A percentile compares a stretch with the other conserved stretches of the same genome.
Conservation (phyloP, 2,797 vertebrate species). For the Varecia variegata region DNA sequence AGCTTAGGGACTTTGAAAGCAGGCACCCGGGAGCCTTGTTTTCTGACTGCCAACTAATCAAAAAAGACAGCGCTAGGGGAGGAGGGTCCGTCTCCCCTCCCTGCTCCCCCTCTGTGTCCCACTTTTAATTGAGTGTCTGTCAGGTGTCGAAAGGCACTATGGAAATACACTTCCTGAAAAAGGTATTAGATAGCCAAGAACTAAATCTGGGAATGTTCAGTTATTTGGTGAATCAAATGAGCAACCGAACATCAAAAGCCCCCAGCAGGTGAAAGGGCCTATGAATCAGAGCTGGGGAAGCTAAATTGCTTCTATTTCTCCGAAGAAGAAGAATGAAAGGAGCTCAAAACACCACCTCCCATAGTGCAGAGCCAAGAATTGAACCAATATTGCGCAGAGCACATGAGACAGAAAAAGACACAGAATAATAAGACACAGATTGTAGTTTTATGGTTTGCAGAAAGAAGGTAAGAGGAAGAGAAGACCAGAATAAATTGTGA, state of each 20-base stretch:
- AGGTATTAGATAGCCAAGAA: neutral
- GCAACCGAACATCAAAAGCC: slow-evolving; percentile 35
- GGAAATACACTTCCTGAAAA: slow-evolving; percentile 25
- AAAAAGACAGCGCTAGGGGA: neutral
- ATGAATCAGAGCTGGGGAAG: slow-evolving; percentile 38
- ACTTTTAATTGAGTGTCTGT: slow-evolving; percentile 22
- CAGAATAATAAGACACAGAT: neutral
- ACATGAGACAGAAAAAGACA: slow-evolving; percentile 8
- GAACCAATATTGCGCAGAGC: neutral
- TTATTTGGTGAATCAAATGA: slow-evolving; percentile 54
- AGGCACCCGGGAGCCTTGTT: neutral
- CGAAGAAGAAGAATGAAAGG: slow-evolving; percentile 38
- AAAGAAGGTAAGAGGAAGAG: slow-evolving; percentile 55
- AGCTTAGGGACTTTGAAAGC: slow-evolving; percentile 29
- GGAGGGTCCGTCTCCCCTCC: neutral
- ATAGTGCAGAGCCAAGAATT: neutral
- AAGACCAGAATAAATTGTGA: slow-evolving; percentile 38
- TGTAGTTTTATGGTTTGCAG: slow-evolving; percentile 21
- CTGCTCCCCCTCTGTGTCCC: neutral
- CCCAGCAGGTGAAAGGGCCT: neutral
- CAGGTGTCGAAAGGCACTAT: slow-evolving; percentile 29
- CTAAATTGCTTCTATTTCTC: slow-evolving; percentile 49
- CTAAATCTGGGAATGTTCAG: slow-evolving; percentile 37
- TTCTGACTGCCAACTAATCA: slow-evolving; percentile 46
- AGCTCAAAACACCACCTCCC: neutral